Evolutionary conservation across 2,113 vertebrate species (phyloP), one percentile per base, ranked within the genome.

Genomic region (Passerina amoena): DNA sequence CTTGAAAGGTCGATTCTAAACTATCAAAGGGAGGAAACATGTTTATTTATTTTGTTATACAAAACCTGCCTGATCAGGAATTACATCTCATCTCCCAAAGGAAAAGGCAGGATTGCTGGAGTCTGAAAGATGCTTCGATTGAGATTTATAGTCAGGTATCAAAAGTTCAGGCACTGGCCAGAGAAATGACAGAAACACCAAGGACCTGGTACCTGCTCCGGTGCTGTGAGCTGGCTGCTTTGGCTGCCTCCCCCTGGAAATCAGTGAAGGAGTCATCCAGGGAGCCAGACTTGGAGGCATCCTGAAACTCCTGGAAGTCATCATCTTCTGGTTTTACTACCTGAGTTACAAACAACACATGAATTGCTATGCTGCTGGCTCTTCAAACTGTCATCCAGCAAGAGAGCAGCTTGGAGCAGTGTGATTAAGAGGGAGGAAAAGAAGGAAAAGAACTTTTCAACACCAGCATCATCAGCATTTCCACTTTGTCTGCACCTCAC

Each of bases 251-350:
- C 38, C 98, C 98, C 88, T 99, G 98, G 96, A 99, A 99, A 91
- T 99, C 99, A 48, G 97, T 80, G 96, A 99, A 99, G 13, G 98
- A 97, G 38, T 98, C 98, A 77, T 99, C 99, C 50, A 98, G 98
- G 14, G 97, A 96, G 79, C 98, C 99, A 37, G 98, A 97, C 94
- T 99, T 99, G 1, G 99, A 99, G 56, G 99, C 99, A 95, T 99
- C 99, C 97, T 99, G 99, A 94, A 99, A 99, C 87, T 99, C 99
- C 95, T 99, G 99, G 97, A 99, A 99, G 93, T 99, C 99, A 21
- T 99, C 99, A 14, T 99, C 99, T 75, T 99, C 99, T 23, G 97
- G 73, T 97, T 99, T 99, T 82, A 96, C 96, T 12, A 90, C 98
- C 99, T 99, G 88, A 48, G 53, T 94, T 79, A 83, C 20, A 97